A percentile compares a stretch with the other conserved stretches of the same genome.
Evolutionary conservation across 1,140 invertebrate genomes (phyloP).

Genomic region (Littorina saxatilis): DNA sequence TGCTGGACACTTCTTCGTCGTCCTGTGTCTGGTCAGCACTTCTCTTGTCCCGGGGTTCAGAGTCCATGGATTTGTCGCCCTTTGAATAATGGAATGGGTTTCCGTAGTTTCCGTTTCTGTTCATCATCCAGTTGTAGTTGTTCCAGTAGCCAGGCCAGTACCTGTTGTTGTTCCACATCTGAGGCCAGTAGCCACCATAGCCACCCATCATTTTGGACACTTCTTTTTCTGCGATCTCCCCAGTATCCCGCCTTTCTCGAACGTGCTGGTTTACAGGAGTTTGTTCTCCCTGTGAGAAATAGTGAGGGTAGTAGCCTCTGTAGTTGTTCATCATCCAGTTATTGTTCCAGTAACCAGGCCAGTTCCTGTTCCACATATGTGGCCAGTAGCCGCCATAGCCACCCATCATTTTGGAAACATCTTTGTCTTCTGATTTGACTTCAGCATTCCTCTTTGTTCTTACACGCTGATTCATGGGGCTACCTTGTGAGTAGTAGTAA

Average conservation of each 20-base stretch:
- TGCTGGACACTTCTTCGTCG: background rate
- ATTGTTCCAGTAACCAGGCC: conserved; percentile 11
- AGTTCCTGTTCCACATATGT: conserved; percentile 2
- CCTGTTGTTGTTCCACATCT: conserved; percentile 22
- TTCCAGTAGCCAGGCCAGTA: conserved; percentile 21
- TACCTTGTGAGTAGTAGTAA: background rate
- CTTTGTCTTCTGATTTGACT: background rate
- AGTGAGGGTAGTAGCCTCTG: conserved; percentile 6
- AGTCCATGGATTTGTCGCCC: too few relatives aligned
- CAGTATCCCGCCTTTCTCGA: background rate
- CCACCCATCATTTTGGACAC: conserved; percentile 29
- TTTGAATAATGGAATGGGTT: too few relatives aligned
- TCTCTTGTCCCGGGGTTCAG: too few relatives aligned
- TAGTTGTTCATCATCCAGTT: background rate
- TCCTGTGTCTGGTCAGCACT: too few relatives aligned
- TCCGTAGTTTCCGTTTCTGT: conserved; percentile 2
- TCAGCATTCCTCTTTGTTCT: background rate
- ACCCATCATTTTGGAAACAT: conserved; percentile 5
- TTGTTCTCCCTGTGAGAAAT: background rate
- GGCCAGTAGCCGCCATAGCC: conserved; percentile 14
- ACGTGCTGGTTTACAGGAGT: background rate
- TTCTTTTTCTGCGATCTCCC: background rate
- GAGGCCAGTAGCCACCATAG: conserved; percentile 8
- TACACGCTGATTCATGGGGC: background rate
- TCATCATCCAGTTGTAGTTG: background rate